Evolutionary conservation across 2,888 invertebrate genomes (phyloP), one percentile per base, ranked within the genome.

Genomic region (Gisinianus flammeolus): DNA sequence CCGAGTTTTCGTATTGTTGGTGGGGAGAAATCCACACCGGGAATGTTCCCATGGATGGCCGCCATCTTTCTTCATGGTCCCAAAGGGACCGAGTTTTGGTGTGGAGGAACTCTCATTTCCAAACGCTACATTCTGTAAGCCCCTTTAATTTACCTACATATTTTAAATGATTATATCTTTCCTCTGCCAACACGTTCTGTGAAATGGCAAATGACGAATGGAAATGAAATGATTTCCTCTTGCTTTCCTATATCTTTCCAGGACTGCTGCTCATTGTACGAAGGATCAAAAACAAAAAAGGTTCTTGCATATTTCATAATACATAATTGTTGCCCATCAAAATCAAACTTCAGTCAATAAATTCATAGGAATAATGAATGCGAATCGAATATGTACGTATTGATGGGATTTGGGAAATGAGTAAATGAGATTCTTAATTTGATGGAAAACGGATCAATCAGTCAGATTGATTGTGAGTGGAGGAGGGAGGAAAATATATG

Each of bases 51-150:
- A 0, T 97, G 97, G 97, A 94, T 97, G 93, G 97, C 94, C 0
- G 96, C 96, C 0, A 95, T 96, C 84, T 96, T 94, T 87, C 89
- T 96, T 68, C 94, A 95, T 86, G 95, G 95, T 10, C 91, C 92
- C 54, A 91, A 93, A 85, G 90, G 94, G 31, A 92, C 93, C 0
- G 95, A 95, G 87, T 96, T 95, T 88, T 96, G 96, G 96, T 97
- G 97, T 86, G 96, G 96, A 0, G 97, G 96, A 0, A 93, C 95
- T 0, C 88, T 97, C 66, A 92, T 97, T 69, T 92, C 93, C n/a
- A 88, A 91, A 54, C 90, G 91, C 71, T 94, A 95, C 86, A 91
- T 95, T 85, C 85, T 97, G 62, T 62, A 62, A 62, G 12, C 8
- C 1, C 4, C 6, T 26, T 22, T 58, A 8, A 58, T 12, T 64